phyloP scores from a whole-genome alignment of 2,888 invertebrate genomes.

The Xestia rhomboidea region DNA sequence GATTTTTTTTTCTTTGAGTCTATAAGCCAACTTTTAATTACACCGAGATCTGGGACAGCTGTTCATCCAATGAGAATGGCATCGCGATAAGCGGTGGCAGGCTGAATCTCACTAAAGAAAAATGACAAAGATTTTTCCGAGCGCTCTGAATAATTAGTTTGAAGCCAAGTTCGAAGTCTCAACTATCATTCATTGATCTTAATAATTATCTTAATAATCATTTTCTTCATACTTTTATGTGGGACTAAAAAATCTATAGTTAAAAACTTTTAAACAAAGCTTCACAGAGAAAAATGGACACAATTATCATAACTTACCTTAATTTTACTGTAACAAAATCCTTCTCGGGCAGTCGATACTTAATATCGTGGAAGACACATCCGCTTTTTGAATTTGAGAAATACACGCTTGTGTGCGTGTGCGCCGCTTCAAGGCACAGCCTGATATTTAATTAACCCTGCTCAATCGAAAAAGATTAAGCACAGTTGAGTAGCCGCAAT shows the following conservation, averaged over 20 bases:
- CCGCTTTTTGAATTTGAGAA: background rate
- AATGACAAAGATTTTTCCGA: background rate
- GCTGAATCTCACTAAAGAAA: background rate
- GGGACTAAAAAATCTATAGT: too few species aligned
- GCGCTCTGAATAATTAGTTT: background rate
- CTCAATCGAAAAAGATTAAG: background rate
- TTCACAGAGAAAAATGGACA: background rate
- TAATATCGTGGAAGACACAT: background rate
- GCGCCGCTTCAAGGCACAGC: too few species aligned
- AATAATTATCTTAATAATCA: background rate
- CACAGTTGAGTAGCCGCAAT: background rate
- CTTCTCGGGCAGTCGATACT: background rate
- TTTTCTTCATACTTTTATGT: too few species aligned
- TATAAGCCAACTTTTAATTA: background rate
- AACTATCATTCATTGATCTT: background rate
- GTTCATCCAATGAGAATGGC: background rate
- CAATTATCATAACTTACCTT: background rate
- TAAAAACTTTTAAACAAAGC: too few species aligned
- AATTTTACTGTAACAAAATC: background rate
- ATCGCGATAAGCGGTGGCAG: background rate
- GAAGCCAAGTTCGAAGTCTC: background rate
- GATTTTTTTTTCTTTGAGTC: background rate
- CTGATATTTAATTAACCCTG: background rate
- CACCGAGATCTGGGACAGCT: background rate
- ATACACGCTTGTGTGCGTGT: background rate